phyloP scores from a whole-genome alignment of 2,888 invertebrate species.

The Morinoia aosen region DNA sequence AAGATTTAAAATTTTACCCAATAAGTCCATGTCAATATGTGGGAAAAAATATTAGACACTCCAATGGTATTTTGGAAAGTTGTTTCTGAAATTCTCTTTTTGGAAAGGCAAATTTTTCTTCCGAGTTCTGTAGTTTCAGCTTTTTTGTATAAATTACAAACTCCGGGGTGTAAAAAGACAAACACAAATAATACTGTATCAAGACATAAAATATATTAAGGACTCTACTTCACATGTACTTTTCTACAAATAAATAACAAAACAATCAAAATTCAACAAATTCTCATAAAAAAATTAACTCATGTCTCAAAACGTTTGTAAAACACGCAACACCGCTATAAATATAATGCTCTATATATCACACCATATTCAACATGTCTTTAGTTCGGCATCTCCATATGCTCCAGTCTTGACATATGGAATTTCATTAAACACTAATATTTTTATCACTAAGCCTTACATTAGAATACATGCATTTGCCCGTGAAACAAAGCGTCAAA shows the following conservation, averaged over 20 bases:
- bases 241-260: neutral
- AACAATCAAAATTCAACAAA: neutral
- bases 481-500: neutral
- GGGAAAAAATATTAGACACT: too few relatives aligned
- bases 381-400: neutral
- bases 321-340: neutral
- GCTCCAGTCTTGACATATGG: neutral
- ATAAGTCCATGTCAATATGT: too few relatives aligned
- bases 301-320: neutral
- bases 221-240: neutral
- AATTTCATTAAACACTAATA: neutral
- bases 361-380: neutral
- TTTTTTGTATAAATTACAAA: neutral
- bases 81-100: too few relatives aligned
- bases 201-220: neutral
- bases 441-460: neutral
- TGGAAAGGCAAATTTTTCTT: too few relatives aligned
- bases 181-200: neutral
- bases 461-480: neutral
- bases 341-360: neutral
- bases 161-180: neutral
- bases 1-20: too few relatives aligned
- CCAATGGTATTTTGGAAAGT: too few relatives aligned
- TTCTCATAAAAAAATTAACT: too few relatives aligned
- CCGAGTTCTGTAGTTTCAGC: too few relatives aligned